These are phyloP conservation scores for Drosophila asahinai DNA, from an alignment of 1,140 invertebrate species.

Conservation along the genomic window DNA sequence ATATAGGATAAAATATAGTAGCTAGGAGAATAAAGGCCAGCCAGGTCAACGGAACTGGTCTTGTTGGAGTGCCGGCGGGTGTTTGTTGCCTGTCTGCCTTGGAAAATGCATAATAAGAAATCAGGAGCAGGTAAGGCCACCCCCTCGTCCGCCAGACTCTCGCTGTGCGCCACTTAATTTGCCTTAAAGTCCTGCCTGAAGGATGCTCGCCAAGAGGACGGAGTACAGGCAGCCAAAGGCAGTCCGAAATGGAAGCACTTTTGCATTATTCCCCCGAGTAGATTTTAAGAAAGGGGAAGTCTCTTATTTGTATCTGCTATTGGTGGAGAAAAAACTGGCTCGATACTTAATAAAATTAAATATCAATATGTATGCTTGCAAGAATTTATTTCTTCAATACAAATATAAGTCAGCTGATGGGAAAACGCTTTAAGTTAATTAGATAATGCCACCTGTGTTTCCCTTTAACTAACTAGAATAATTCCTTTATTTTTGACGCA, in stretches of 20 bases:
- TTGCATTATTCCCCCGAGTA: constrained; percentile 5
- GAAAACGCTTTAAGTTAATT: too few species aligned
- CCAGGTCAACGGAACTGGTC: constrained; percentile 42
- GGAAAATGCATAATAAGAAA: constrained; percentile 68
- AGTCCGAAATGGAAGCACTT: constrained; percentile 17
- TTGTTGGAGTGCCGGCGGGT: constrained; percentile 2
- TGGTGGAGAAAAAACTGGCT: background rate
- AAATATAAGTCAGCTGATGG: background rate
- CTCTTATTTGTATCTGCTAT: constrained; percentile 16
- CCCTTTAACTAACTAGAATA: background rate
- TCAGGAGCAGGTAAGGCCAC: constrained; percentile 23
- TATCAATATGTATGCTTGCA: background rate
- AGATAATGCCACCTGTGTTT: background rate
- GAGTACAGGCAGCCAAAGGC: background rate
- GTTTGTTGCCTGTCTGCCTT: constrained; percentile 4
- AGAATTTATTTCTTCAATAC: background rate
- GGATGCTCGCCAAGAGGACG: constrained; percentile 17
- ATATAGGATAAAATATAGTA: constrained; percentile 50
- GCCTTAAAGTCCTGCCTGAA: constrained; percentile 64
- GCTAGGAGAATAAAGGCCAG: constrained; percentile 4
- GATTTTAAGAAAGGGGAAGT: constrained; percentile 12
- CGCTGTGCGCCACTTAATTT: constrained; percentile 77
- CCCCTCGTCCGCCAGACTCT: constrained; percentile 11
- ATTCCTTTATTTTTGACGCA: constrained; percentile 5
- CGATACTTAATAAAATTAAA: constrained; percentile 2